Evolutionary conservation across 2,113 vertebrate genomes (phyloP).

Genomic region (Atherinomorus stipes): DNA sequence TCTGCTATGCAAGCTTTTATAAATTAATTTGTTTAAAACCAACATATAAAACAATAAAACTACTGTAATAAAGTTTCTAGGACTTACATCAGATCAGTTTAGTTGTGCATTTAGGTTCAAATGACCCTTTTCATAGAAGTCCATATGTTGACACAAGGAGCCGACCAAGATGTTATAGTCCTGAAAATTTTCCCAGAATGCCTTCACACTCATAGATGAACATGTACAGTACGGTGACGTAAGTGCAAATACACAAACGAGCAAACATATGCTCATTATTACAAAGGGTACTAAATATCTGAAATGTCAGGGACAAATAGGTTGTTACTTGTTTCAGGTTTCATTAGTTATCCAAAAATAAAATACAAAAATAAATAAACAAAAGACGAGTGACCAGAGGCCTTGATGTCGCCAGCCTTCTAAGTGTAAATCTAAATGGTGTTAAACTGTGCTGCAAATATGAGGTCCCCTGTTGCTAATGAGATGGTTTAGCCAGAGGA

Average conservation of each 20-base stretch:
- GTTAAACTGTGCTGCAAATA: constrained; percentile 81
- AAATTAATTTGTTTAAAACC: background rate
- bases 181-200: constrained; percentile 49
- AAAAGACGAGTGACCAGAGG: constrained; percentile 49
- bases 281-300: background rate
- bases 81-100: constrained; percentile 1
- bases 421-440: constrained; percentile 78
- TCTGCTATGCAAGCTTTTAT: no score
- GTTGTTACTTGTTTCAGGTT: background rate
- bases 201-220: constrained; percentile 38
- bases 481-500: constrained; percentile 80
- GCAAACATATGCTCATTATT: background rate
- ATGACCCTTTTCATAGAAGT: background rate
- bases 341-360: background rate
- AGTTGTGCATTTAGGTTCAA: background rate
- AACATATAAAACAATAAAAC: background rate
- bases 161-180: constrained; percentile 14
- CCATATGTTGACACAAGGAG: constrained; percentile 17
- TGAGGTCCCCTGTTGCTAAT: constrained; percentile 81
- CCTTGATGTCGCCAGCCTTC: constrained; percentile 22
- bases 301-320: background rate
- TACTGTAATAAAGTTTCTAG: background rate
- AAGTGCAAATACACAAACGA: background rate
- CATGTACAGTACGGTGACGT: constrained; percentile 47
- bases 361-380: background rate